A percentile compares a stretch with the other conserved stretches of the same genome.
Conservation (phyloP, 2,888 invertebrate species). For the Tiliacea aurago region DNA sequence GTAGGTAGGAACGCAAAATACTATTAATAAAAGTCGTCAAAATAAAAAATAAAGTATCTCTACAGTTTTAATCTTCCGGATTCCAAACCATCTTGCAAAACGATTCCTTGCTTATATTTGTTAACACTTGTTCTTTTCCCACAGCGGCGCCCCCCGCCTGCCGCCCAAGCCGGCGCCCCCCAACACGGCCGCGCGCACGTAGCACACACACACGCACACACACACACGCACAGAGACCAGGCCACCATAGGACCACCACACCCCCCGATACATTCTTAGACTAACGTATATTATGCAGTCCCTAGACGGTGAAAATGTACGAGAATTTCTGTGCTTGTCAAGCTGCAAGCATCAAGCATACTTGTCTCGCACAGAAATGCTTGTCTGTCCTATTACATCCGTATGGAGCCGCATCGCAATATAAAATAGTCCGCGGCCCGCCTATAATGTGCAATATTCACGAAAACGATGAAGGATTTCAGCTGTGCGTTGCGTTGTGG, state of each 20-base stretch:
- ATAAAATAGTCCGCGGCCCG: not conserved
- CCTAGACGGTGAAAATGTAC: not conserved
- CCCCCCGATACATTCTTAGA: not conserved
- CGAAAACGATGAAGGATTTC: not conserved
- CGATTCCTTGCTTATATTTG: not conserved
- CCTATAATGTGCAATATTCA: not conserved
- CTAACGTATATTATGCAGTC: not conserved
- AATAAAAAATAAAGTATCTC: no score
- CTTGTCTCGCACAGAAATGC: not conserved
- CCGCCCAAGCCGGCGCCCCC: slow-evolving; percentile 79
- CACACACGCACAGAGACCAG: not conserved
- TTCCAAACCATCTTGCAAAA: not conserved
- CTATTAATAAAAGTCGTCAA: not conserved
- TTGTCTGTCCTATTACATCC: not conserved
- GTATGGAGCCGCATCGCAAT: not conserved
- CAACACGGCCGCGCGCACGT: slow-evolving; percentile 63
- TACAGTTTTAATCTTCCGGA: not conserved
- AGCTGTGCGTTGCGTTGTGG: not conserved
- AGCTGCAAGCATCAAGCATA: not conserved
- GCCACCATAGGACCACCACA: not conserved
- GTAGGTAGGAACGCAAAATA: not conserved
- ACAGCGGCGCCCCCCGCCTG: slow-evolving; percentile 79
- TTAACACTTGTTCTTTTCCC: not conserved
- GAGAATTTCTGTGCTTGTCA: not conserved
- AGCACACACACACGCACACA: slow-evolving; percentile 27